Evolutionary conservation across 2,888 invertebrate species (phyloP), one percentile per base, ranked within the genome.

Genomic region (Podabrus alpinus): DNA sequence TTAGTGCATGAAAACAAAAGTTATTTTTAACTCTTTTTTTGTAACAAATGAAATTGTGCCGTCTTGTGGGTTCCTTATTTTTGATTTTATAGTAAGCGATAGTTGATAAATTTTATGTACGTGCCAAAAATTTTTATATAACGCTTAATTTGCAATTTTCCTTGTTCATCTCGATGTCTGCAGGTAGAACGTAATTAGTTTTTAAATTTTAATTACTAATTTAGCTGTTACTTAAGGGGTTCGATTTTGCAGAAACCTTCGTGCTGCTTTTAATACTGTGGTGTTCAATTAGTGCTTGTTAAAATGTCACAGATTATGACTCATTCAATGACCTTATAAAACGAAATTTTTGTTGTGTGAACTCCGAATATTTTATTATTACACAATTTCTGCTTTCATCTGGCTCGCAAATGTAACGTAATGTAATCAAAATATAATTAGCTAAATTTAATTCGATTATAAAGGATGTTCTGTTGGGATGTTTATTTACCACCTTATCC

Each of bases 321-420:
- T 77, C 77, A 77, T 71, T 15, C 69, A 17, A 59, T 77, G 77
- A 77, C 77, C 77, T 77, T 77, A 77, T 74, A 72, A 76, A 76
- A 77, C 66, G 70, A 61, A 73, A 73, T 76, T 76, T 72, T 76
- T 73, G 70, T 73, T 71, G 74, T 71, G 64, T 62, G 71, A 71
- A 74, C 62, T 61, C 62, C 62, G 74, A 71, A 74, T 73, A 69
- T 73, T 66, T 75, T 61, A 75, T n/a, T 45, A 45, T 75, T 71
- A 71, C 71, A 71, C 74, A 74, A 71, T 71, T 74, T 24, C 25
- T 68, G 64, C 68, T 71, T 71, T 64, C 67, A 68, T 71, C 71
- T 68, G 74, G 62, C 64, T 24, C 9, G 11, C 25, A 59, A 71
- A 66, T 16, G 45, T 66, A 67, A 17, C 69, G 15, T 59, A 59